Evolutionary conservation across 2,888 invertebrate species (phyloP), one percentile per base, ranked within the genome.

Genomic region (Ectemnius lituratus): DNA sequence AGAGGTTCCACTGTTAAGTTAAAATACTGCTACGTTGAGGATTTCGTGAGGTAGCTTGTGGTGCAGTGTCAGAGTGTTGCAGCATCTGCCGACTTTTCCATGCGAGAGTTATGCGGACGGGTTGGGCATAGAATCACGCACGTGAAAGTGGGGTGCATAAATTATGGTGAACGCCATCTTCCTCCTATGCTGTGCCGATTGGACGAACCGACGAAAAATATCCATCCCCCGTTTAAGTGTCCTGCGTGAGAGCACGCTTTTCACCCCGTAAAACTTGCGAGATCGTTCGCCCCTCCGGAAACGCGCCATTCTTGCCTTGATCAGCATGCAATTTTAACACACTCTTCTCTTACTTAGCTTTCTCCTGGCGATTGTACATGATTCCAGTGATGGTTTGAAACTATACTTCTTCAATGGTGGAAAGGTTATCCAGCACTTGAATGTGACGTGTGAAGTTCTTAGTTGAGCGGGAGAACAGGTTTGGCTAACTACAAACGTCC

Each of bases 151-250:
- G 85, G 85, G 85, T 85, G 85, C 84, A 85, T 85, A 85, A 83
- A 85, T 85, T 85, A 85, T 73, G 74, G 67, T n/a, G 75, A 68
- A 59, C 85, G 85, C 85, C 85, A 85, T 85, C 82, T 84, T 85
- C 79, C 78, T 83, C 79, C 73, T 74, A 76, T 80, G 75, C 62
- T 66, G 81, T 83, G 79, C 80, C 81, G 80, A 83, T 84, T 84
- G 83, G 85, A 67, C 77, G 80, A 75, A 75, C 76, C 78, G 76
- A 16, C 80, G 81, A 81, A 79, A 81, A 79, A 75, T 73, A 83
- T 80, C 75, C 78, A 80, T 79, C 81, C 84, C 81, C 75, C 78
- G 79, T 14, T 61, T 65, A 74, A 67, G 76, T 70, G 75, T 74
- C 73, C 76, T 37, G 70, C 70, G 69, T 77, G 70, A 64, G 46